A percentile compares a stretch with the other conserved stretches of the same genome.
Evolutionary conservation across 2,888 invertebrate genomes (phyloP).

Genomic region (Villa cingulata): DNA sequence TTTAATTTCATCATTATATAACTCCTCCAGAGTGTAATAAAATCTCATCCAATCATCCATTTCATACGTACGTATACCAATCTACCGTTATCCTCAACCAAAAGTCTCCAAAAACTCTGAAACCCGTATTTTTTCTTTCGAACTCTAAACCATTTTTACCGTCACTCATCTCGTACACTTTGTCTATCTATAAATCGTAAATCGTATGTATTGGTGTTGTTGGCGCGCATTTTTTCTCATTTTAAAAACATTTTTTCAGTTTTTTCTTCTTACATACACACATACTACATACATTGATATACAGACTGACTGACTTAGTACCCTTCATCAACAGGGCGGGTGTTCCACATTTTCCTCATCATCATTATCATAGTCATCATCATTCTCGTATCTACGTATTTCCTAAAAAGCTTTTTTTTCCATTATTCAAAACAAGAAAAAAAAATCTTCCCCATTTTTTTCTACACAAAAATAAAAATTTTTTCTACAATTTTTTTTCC

Average conservation of each 20-base stretch:
- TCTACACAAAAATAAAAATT: too few relatives aligned
- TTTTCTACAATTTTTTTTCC: constrained; percentile 3
- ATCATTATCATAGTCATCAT: too few relatives aligned
- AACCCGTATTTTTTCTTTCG: background rate
- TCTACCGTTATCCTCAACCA: constrained; percentile 7
- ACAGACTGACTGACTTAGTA: too few relatives aligned
- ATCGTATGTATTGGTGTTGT: constrained; percentile 5
- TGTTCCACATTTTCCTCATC: background rate
- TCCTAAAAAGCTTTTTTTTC: constrained; percentile 8
- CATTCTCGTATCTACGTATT: background rate
- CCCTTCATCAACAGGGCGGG: background rate
- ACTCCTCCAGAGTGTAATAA: too few relatives aligned
- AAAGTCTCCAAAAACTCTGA: constrained; percentile 2
- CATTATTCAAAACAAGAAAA: constrained; percentile 3
- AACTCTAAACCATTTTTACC: background rate
- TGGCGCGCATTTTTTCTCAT: constrained; percentile 7
- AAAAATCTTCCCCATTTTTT: too few relatives aligned
- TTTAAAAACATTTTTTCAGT: background rate
- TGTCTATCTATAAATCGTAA: background rate
- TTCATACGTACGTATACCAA: constrained; percentile 1
- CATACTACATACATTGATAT: too few relatives aligned
- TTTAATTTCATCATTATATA: too few relatives aligned
- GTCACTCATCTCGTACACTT: background rate
- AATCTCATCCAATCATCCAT: constrained; percentile 2
- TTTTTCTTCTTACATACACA: too few relatives aligned